These are phyloP conservation scores for Sturmia bella DNA, from an alignment of 2,888 invertebrate species.

Conservation along the genomic window DNA sequence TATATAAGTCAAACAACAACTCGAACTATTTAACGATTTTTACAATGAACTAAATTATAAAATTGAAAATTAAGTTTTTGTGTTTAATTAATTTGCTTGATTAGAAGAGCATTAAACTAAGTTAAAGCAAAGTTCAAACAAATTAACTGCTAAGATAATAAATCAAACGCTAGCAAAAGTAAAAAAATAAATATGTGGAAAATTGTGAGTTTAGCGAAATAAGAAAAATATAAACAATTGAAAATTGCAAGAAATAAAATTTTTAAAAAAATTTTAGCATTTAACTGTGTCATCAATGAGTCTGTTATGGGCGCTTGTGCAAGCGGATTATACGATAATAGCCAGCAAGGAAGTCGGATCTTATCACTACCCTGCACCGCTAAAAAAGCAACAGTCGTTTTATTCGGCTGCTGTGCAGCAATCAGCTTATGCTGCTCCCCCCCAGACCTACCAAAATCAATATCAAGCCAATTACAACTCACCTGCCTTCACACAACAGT, in stretches of 20 bases:
- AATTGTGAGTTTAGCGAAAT: slow-evolving; percentile 60
- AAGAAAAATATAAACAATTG: slow-evolving; percentile 34
- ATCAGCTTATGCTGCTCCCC: not conserved
- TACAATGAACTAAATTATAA: slow-evolving; percentile 24
- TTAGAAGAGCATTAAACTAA: not conserved
- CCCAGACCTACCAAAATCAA: slow-evolving; percentile 53
- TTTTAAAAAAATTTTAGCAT: slow-evolving; percentile 61
- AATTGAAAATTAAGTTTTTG: slow-evolving; percentile 24
- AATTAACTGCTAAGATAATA: slow-evolving; percentile 48
- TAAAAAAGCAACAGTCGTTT: slow-evolving; percentile 35
- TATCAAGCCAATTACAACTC: slow-evolving; percentile 44
- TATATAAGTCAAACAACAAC: slow-evolving; percentile 46
- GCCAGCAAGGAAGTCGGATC: slow-evolving; percentile 72
- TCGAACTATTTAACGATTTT: slow-evolving; percentile 36
- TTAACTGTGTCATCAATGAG: slow-evolving; percentile 57
- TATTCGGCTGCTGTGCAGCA: not conserved
- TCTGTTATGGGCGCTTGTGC: slow-evolving; percentile 27
- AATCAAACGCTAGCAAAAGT: slow-evolving; percentile 7
- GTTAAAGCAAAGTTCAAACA: slow-evolving; percentile 10
- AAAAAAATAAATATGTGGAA: slow-evolving; percentile 61
- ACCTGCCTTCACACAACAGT: not conserved
- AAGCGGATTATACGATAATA: slow-evolving; percentile 71
- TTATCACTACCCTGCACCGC: slow-evolving; percentile 77
- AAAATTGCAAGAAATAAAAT: not conserved
- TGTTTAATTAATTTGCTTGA: not conserved